phyloP scores from a whole-genome alignment of 2,888 invertebrate species.

The Amblyjoppa proteus region DNA sequence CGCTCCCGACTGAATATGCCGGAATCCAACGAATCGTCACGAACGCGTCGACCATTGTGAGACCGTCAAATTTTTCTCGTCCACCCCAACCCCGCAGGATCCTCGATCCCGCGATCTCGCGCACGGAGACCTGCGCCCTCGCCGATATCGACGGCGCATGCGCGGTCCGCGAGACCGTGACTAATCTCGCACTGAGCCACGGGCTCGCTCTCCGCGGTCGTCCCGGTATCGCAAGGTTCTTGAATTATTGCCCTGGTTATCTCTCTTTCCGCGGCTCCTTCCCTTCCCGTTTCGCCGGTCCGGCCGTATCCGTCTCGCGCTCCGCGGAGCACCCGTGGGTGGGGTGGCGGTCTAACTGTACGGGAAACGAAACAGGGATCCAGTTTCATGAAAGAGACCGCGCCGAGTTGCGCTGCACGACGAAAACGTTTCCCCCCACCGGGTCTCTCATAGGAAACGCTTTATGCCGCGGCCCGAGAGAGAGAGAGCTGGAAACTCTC shows the following conservation, averaged over 20 bases:
- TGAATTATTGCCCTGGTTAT: conserved; percentile 83
- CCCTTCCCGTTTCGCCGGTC: not conserved
- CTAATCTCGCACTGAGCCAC: not conserved
- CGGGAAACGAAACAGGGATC: conserved; percentile 75
- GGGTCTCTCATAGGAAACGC: not conserved
- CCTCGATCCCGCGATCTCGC: not conserved
- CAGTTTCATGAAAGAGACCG: conserved; percentile 84
- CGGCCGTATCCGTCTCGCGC: conserved; percentile 8
- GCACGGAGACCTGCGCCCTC: not conserved
- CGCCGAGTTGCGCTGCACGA: conserved; percentile 49
- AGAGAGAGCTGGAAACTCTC: conserved; percentile 49
- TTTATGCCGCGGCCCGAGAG: conserved; percentile 20
- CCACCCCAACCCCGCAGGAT: not conserved
- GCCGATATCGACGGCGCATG: not conserved
- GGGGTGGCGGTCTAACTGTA: conserved; percentile 68
- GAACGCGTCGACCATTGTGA: no score
- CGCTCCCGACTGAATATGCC: no score
- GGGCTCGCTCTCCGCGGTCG: conserved; percentile 43
- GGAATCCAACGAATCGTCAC: no score
- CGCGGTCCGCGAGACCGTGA: not conserved
- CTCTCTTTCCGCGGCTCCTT: conserved; percentile 65
- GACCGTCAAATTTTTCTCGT: not conserved
- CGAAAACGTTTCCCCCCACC: not conserved
- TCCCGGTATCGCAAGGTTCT: conserved; percentile 78
- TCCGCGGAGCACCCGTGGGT: conserved; percentile 70